Percentiles rank a stretch among this genome's conserved stretches.
Conservation (phyloP, 2,888 invertebrate species). For the Orthonychiurus folsomi region DNA sequence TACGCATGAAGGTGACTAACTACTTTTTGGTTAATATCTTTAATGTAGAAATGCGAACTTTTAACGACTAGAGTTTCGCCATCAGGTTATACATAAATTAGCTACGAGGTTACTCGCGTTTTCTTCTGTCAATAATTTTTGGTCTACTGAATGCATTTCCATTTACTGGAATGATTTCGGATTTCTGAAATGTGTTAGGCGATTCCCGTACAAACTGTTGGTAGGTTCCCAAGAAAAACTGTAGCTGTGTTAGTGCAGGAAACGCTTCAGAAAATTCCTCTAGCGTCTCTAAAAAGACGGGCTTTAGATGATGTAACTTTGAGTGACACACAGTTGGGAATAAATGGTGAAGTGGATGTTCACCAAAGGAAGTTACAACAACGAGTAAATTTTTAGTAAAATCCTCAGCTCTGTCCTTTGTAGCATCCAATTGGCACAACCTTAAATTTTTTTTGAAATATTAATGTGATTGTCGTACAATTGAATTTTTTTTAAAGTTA, state of each 20-base stretch:
- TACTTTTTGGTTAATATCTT: no score
- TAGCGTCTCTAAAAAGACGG: slow-evolving; percentile 50
- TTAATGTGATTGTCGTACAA: not conserved
- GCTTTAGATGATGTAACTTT: slow-evolving; percentile 46
- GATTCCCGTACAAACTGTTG: slow-evolving; percentile 51
- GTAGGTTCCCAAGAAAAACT: slow-evolving; percentile 60
- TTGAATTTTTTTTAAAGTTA: not conserved
- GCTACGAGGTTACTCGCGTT: no score
- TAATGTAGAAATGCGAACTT: no score
- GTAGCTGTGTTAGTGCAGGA: slow-evolving; percentile 47
- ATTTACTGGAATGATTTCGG: no score
- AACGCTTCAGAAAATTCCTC: slow-evolving; percentile 54
- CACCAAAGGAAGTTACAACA: slow-evolving; percentile 56
- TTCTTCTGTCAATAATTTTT: no score
- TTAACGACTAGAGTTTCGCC: no score
- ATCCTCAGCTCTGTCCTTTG: slow-evolving; percentile 61
- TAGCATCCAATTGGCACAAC: slow-evolving; percentile 62
- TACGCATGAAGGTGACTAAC: no score
- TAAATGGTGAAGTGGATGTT: slow-evolving; percentile 66
- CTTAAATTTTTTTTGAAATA: slow-evolving; percentile 15
- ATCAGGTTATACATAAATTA: no score
- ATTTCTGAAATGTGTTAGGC: slow-evolving; percentile 43
- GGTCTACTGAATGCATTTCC: no score
- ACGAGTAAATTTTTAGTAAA: slow-evolving; percentile 44
- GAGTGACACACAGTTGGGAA: slow-evolving; percentile 73